Percentiles rank a stretch among this genome's conserved stretches.
These are phyloP conservation scores for Hycleus cichorii DNA, from an alignment of 1,140 invertebrate species.

Conservation along the genomic window DNA sequence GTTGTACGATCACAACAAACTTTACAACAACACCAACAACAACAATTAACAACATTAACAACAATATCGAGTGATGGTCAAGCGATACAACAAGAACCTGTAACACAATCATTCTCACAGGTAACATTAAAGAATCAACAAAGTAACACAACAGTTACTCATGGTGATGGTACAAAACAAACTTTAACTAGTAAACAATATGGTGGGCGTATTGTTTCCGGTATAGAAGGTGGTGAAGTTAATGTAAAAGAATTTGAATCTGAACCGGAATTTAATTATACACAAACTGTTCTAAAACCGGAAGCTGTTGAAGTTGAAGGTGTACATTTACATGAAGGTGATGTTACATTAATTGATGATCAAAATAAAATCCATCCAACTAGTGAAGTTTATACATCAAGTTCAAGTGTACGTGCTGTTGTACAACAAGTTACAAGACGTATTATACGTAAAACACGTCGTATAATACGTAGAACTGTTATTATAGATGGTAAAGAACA, in stretches of 20 bases:
- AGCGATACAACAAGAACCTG: slow-evolving; percentile 45
- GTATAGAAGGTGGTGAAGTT: slow-evolving; percentile 51
- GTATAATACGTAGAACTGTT: slow-evolving; percentile 63
- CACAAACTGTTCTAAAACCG: slow-evolving; percentile 47
- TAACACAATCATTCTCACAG: slow-evolving; percentile 56
- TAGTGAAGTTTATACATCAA: slow-evolving; percentile 43
- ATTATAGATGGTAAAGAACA: slow-evolving; percentile 78
- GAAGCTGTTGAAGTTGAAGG: slow-evolving; percentile 48
- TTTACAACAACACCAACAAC: slow-evolving; percentile 43
- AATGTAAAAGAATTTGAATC: slow-evolving; percentile 57
- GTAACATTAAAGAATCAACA: slow-evolving; percentile 56
- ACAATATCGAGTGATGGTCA: slow-evolving; percentile 41
- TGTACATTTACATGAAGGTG: slow-evolving; percentile 47
- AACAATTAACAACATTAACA: slow-evolving; percentile 29
- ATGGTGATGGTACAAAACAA: slow-evolving; percentile 55
- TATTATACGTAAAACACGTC: slow-evolving; percentile 64
- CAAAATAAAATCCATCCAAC: slow-evolving; percentile 38
- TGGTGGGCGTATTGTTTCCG: slow-evolving; percentile 54
- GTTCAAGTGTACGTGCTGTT: slow-evolving; percentile 62
- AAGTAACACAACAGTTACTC: slow-evolving; percentile 52
- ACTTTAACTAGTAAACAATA: slow-evolving; percentile 54
- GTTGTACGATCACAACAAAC: slow-evolving; percentile 49
- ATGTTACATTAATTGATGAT: slow-evolving; percentile 37
- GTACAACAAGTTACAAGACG: slow-evolving; percentile 71
- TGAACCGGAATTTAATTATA: slow-evolving; percentile 46